A percentile compares a stretch with the other conserved stretches of the same genome.
Evolutionary conservation across 1,140 invertebrate species (phyloP).

Genomic region (Bombus waltoni): DNA sequence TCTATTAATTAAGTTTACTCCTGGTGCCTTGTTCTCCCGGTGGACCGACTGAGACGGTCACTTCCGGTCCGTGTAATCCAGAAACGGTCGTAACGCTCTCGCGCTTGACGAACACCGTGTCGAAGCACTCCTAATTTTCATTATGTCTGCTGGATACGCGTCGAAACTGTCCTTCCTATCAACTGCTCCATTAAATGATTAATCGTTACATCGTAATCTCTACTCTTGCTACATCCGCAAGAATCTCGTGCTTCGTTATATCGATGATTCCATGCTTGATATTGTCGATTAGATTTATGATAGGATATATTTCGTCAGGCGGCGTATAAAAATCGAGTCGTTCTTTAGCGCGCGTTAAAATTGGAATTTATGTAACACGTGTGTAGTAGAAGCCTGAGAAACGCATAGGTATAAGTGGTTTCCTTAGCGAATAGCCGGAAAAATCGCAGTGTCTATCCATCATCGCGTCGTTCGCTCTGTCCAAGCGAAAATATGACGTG

Average conservation of each 20-base stretch:
- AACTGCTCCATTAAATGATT: neutral
- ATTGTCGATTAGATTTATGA: no score
- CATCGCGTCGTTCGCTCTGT: constrained; percentile 23
- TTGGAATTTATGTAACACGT: neutral
- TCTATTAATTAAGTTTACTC: constrained; percentile 72
- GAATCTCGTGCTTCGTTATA: neutral
- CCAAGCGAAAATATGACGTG: constrained; percentile 47
- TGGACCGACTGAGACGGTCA: constrained; percentile 48
- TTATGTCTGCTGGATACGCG: neutral
- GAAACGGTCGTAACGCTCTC: neutral
- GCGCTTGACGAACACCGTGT: neutral
- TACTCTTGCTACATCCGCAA: no score
- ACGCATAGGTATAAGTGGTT: neutral
- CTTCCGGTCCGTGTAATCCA: constrained; percentile 38
- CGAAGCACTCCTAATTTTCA: constrained; percentile 19
- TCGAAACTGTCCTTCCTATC: neutral
- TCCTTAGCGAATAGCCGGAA: constrained; percentile 7
- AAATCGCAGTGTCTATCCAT: constrained; percentile 49
- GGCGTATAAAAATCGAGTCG: no score
- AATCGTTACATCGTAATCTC: neutral
- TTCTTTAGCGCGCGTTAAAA: neutral
- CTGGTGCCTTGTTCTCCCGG: constrained; percentile 16
- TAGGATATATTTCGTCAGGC: no score
- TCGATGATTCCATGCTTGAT: no score
- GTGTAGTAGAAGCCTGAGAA: neutral